Conservation (phyloP, 2,113 vertebrate genomes). For the Scomber colias region DNA sequence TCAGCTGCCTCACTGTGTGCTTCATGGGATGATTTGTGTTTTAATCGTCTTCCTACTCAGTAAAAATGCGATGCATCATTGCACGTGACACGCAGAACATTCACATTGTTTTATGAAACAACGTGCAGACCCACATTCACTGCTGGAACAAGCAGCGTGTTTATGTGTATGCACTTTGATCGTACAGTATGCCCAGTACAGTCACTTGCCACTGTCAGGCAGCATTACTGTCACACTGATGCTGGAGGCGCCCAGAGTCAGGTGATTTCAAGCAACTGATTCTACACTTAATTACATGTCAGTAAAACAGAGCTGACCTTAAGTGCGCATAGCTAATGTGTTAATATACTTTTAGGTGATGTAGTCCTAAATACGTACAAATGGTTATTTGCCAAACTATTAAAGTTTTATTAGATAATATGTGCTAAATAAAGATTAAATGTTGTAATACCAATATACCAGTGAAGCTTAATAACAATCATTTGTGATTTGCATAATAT, state of each 20-base stretch:
- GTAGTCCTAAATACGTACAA: constrained; percentile 7
- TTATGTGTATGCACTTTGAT: constrained; percentile 14
- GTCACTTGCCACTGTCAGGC: constrained; percentile 59
- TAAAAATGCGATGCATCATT: background rate
- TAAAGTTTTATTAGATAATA: constrained; percentile 9
- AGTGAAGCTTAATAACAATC: background rate
- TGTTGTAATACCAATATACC: background rate
- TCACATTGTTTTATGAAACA: constrained; percentile 7
- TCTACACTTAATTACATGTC: constrained; percentile 69
- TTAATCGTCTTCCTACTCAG: background rate
- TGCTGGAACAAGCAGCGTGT: constrained; percentile 8
- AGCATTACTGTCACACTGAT: constrained; percentile 55
- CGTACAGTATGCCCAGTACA: constrained; percentile 56
- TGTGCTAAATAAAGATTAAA: constrained; percentile 22
- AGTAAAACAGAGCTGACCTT: constrained; percentile 52
- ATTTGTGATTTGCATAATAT: constrained; percentile 21
- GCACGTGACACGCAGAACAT: background rate
- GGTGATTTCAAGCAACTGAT: constrained; percentile 65
- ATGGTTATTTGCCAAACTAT: background rate
- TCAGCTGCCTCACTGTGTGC: background rate
- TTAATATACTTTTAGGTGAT: constrained; percentile 44
- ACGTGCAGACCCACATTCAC: constrained; percentile 1
- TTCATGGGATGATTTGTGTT: background rate
- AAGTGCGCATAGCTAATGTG: constrained; percentile 43
- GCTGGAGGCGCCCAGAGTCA: constrained; percentile 53